phyloP scores from a whole-genome alignment of 2,113 vertebrate species.

The Gallinago jamesoni region DNA sequence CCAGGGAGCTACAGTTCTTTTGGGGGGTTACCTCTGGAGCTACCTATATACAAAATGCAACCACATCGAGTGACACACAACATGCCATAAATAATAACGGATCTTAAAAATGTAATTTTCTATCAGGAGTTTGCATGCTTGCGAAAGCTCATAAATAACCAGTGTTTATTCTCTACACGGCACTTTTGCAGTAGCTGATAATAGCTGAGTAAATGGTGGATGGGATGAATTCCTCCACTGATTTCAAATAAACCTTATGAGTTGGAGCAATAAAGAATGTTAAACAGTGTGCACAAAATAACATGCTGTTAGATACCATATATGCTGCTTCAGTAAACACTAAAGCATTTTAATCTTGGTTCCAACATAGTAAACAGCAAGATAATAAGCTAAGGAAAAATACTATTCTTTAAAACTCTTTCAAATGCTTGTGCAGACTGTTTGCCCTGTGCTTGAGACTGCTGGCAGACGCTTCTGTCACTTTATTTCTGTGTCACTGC shows the following conservation, averaged over 20 bases:
- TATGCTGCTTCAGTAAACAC: constrained; percentile 72
- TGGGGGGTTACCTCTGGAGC: background rate
- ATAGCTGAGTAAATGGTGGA: constrained; percentile 70
- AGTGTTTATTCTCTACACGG: constrained; percentile 57
- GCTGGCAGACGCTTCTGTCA: constrained; percentile 1
- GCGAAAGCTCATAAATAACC: constrained; percentile 66
- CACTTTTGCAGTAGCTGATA: constrained; percentile 69
- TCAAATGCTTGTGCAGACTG: background rate
- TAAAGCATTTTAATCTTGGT: constrained; percentile 69
- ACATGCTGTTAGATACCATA: constrained; percentile 63
- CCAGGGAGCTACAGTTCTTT: background rate
- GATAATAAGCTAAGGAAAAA: constrained; percentile 61
- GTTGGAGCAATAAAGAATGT: constrained; percentile 64
- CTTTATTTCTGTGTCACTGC: constrained; percentile 5
- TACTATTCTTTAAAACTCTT: constrained; percentile 29
- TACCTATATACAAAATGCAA: background rate
- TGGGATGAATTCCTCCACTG: constrained; percentile 64
- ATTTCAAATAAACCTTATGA: constrained; percentile 70
- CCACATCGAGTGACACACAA: background rate
- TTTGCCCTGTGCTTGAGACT: background rate
- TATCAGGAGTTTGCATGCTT: constrained; percentile 52
- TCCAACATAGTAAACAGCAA: constrained; percentile 54
- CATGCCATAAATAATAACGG: constrained; percentile 38
- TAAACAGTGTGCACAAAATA: constrained; percentile 70
- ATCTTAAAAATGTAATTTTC: constrained; percentile 70